Evolutionary conservation across 2,888 invertebrate species (phyloP).

Genomic region (Pemphredon lugubris): DNA sequence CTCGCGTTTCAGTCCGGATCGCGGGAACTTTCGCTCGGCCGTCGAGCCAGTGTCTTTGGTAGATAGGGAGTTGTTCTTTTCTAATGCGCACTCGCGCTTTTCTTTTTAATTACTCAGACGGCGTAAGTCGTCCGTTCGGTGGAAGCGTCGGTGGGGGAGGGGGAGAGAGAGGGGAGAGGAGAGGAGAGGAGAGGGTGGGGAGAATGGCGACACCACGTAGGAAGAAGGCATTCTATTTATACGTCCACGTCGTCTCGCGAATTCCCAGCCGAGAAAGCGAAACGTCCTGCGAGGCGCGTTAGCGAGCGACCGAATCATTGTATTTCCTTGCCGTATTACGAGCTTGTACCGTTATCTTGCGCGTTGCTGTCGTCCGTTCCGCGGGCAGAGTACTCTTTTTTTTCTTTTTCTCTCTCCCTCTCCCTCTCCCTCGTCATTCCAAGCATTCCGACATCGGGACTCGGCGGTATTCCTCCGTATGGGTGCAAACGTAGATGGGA

Average conservation of each 20-base stretch:
- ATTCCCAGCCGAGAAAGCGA: slow-evolving; percentile 63
- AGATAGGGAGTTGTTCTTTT: background rate
- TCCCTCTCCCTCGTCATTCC: no score
- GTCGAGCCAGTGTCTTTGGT: background rate
- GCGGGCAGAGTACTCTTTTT: slow-evolving; percentile 2
- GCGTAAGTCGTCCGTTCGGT: no score
- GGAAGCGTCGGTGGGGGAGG: background rate
- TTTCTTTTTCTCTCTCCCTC: no score
- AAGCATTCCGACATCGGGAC: no score
- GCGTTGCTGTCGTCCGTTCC: slow-evolving; percentile 15
- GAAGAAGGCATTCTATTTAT: slow-evolving; percentile 57
- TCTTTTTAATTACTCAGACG: slow-evolving; percentile 24
- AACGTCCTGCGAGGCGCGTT: slow-evolving; percentile 17
- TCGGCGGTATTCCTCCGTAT: no score
- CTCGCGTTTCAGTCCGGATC: background rate
- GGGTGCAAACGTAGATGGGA: no score
- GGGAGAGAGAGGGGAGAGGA: background rate
- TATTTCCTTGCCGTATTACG: background rate
- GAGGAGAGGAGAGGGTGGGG: no score
- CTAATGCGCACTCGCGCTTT: slow-evolving; percentile 1
- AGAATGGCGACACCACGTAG: slow-evolving; percentile 16
- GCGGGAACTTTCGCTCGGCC: slow-evolving; percentile 7
- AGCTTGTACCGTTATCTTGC: slow-evolving; percentile 12
- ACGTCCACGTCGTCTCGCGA: slow-evolving; percentile 31
- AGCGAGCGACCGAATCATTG: background rate